Evolutionary conservation across 2,888 invertebrate species (phyloP), one percentile per base, ranked within the genome.

Genomic region (Aspidiotus destructor): DNA sequence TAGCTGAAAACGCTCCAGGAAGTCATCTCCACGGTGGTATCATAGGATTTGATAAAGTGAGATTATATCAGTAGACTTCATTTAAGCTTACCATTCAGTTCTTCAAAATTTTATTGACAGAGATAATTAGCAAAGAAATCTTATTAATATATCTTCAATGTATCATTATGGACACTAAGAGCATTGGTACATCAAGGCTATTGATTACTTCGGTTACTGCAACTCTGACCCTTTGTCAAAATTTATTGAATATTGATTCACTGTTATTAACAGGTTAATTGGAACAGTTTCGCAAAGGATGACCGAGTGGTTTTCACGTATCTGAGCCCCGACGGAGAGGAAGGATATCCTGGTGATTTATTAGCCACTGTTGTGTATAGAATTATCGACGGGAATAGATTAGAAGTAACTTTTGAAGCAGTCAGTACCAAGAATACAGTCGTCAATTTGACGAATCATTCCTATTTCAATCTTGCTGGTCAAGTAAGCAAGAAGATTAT

Each of bases 1-100:
- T 95, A 11, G 82, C 84, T 0, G 82, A 82, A 61, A 97, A 97
- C 76, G 80, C 82, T 67, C 82, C 83, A 9, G 82, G 83, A 71
- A 79, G 85, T 74, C 72, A 73, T 54, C 83, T 93, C 48, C 89
- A 97, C 76, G 96, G 96, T 0, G 96, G 96, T 2, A 77, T 82
- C 55, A 80, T 83, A 69, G 94, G 94, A 1, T 95, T 93, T 79
- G 88, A 89, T 76, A 88, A 89, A 80, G 83, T 82, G 72, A 28
- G 28, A 28, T 73, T 74, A 7, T 9, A 16, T 57, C 28, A 28
- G 5, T 28, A 28, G 28, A 28, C 5, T 28, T 28, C 5, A 28
- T 28, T 28, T 28, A 28, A 28, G 2, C 28, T 28, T 28, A 28
- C 28, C 28, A 5, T 3, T 28, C 28, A 3, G 28, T 28, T 28